phyloP scores from a whole-genome alignment of 2,797 vertebrate species.

The Rhinichthys osculus region DNA sequence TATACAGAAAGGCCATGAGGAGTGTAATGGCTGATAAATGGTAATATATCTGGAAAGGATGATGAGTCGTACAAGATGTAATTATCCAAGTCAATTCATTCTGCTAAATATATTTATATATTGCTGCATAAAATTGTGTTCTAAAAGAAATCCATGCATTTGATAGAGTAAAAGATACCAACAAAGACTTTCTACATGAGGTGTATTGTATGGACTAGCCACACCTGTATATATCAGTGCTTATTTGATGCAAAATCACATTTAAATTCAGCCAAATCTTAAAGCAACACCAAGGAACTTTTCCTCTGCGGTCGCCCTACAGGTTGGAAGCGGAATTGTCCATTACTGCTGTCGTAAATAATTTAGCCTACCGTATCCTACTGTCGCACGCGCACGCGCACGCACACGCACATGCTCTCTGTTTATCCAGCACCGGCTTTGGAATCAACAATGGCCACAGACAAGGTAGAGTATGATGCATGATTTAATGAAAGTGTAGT shows the following conservation, averaged over 20 bases:
- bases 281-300: no score
- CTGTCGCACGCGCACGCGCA: no score
- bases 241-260: conserved; percentile 26
- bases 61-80: conserved; percentile 7
- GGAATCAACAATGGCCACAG: no score
- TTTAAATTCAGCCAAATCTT: conserved; percentile 18
- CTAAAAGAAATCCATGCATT: background rate
- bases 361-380: no score
- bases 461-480: no score
- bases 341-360: no score
- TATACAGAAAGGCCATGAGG: background rate
- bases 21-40: conserved; percentile 27
- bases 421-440: no score
- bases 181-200: background rate
- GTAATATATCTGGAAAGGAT: conserved; percentile 29
- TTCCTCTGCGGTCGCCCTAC: no score
- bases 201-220: background rate
- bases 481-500: no score
- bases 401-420: no score
- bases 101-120: conserved; percentile 1
- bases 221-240: background rate
- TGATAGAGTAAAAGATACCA: background rate
- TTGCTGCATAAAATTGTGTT: background rate
- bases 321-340: no score
- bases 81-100: conserved; percentile 27